Conservation (phyloP, 2,797 vertebrate species). For the Agapornis canus region DNA sequence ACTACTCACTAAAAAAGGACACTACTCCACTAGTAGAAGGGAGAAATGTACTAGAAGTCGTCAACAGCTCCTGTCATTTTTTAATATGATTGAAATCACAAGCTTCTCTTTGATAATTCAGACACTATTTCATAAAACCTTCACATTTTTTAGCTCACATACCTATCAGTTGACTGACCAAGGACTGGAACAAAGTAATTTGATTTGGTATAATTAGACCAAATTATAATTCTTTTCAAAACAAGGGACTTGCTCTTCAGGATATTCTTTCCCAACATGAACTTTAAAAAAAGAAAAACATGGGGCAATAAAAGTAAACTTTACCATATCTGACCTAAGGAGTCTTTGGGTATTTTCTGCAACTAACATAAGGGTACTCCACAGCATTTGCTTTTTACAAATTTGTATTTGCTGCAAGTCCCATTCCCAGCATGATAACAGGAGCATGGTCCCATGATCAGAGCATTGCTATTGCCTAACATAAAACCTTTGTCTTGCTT, state of each 20-base stretch:
- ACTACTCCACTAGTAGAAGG: not conserved
- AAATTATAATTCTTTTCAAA: not conserved
- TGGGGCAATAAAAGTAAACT: rapidly evolving
- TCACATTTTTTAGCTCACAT: not conserved
- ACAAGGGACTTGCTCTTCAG: not conserved
- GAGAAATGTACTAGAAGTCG: not conserved
- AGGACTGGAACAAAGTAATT: not conserved
- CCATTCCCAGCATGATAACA: not conserved
- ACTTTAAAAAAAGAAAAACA: not conserved
- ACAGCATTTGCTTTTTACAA: not conserved
- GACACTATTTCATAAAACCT: not conserved
- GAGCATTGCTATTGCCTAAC: not conserved
- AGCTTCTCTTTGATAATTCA: not conserved
- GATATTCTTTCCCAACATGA: not conserved
- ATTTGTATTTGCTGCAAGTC: not conserved
- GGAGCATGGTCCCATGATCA: not conserved
- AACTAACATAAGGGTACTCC: not conserved
- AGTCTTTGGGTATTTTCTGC: not conserved
- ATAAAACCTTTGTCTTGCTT: not conserved
- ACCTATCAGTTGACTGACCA: not conserved
- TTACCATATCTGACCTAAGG: not conserved
- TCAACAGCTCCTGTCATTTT: not conserved
- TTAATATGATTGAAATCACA: not conserved
- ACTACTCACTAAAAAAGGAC: not conserved
- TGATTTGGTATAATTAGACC: not conserved